A percentile compares a stretch with the other conserved stretches of the same genome.
Conservation (phyloP, 2,797 vertebrate species). For the Esox masquinongy region DNA sequence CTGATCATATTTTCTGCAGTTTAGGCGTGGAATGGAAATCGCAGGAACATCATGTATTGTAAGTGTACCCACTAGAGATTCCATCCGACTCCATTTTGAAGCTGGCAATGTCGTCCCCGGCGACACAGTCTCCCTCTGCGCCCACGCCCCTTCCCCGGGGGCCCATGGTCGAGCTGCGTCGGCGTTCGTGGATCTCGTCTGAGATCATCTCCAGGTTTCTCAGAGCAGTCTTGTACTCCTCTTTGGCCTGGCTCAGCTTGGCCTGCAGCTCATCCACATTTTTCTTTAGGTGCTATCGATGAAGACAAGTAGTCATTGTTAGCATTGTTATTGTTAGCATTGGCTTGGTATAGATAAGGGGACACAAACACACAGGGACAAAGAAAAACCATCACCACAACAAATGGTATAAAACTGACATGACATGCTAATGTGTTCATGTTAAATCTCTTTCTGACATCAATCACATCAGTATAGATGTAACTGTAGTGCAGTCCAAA, state of each 20-base stretch:
- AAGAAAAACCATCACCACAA: background rate
- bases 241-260: slow-evolving; percentile 87
- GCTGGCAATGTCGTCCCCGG: slow-evolving; percentile 75
- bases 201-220: slow-evolving; percentile 96
- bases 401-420: background rate
- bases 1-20: background rate
- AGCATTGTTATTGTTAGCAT: background rate
- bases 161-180: slow-evolving; percentile 84
- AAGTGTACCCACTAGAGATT: slow-evolving; percentile 84
- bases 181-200: slow-evolving; percentile 92
- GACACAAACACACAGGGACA: background rate
- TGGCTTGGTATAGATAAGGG: background rate
- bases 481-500: background rate
- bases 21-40: background rate
- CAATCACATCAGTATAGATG: background rate
- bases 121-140: slow-evolving; percentile 78
- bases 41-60: background rate
- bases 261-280: slow-evolving; percentile 91
- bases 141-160: slow-evolving; percentile 89
- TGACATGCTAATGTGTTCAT: background rate
- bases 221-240: slow-evolving; percentile 89
- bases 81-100: slow-evolving; percentile 84
- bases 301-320: background rate
- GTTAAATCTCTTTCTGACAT: background rate
- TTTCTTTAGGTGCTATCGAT: slow-evolving; percentile 88